Conservation (phyloP, 2,888 invertebrate species). For the Andrena haemorrhoa region DNA sequence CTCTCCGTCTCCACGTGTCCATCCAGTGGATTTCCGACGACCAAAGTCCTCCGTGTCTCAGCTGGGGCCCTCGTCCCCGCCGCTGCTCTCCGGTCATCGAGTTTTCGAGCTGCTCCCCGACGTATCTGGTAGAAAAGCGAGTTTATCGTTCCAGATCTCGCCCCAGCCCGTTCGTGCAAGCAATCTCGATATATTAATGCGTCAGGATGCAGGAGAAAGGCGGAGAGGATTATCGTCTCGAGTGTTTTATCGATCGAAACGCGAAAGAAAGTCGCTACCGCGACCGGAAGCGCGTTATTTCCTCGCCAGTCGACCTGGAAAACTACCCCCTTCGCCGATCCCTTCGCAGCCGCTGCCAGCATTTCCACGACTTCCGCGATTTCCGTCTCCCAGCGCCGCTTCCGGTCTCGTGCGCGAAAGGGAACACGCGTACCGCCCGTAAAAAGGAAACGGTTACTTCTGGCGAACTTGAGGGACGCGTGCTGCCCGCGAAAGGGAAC, state of each 20-base stretch:
- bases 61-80: neutral
- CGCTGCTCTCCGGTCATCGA: slow-evolving; percentile 9
- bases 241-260: slow-evolving; percentile 69
- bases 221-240: slow-evolving; percentile 37
- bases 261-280: slow-evolving; percentile 34
- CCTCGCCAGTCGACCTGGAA: slow-evolving; percentile 46
- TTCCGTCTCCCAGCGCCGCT: too few species aligned
- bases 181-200: slow-evolving; percentile 55
- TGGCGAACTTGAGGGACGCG: too few species aligned
- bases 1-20: neutral
- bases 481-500: too few species aligned
- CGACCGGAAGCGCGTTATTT: slow-evolving; percentile 59
- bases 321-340: slow-evolving; percentile 24
- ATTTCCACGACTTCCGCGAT: neutral
- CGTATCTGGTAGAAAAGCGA: neutral
- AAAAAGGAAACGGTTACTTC: neutral
- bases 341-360: neutral
- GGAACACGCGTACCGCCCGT: neutral
- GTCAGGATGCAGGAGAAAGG: slow-evolving; percentile 17
- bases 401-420: too few species aligned
- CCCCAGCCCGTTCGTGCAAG: slow-evolving; percentile 18
- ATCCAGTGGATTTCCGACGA: neutral
- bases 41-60: neutral
- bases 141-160: slow-evolving; percentile 15
- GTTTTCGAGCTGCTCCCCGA: neutral